Base-by-base conservation (phyloP, 2,888 invertebrate species). In the Baccha elongata region DNA sequence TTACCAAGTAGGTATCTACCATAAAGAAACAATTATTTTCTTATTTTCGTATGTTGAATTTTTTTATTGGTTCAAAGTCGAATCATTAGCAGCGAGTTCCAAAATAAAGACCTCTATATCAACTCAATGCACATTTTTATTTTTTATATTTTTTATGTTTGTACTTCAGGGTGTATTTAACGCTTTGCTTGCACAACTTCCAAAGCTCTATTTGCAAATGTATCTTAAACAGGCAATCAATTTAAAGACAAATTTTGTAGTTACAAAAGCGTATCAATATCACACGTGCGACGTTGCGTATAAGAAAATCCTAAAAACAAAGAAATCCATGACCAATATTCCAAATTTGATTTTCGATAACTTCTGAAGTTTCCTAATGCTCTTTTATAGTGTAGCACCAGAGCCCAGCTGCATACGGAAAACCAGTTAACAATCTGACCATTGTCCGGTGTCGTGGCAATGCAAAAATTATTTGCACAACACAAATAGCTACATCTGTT, bases 401-500 rank as follows among this genome's bases (percentile, higher is more conserved):
- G 52, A 44, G 60, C 7, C 35, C 74, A 75, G 74, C 74, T 75
- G 74, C 67, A 68, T 35, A 29, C n/a, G 23, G 2, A 26, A 8
- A 71, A 78, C 78, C 78, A 71, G 78, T 78, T 58, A 29, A n/a
- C 13, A 8, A 6, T 7, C 19, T 1, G 42, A 23, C 40, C 40
- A 76, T 76, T 71, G 78, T 78, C 71, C 42, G 8, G 3, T n/a
- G n/a, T 58, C 40, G 42, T 23, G 58, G 53, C 37, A 37, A 29
- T 42, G 44, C 44, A 60, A 44, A 60, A 35, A 55, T 40, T 69
- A 55, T 74, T 58, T 58, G 58, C 55, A 52, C 55, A 64, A 64
- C 44, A 73, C 62, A 74, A 74, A 80, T 74, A 68, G 74, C 69
- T 74, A 80, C 80, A 80, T 80, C 80, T 80, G 80, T 80, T 80